These are phyloP conservation scores for Eidolon dupreanum DNA, from an alignment of 2,797 vertebrate genomes.

Conservation along the genomic window DNA sequence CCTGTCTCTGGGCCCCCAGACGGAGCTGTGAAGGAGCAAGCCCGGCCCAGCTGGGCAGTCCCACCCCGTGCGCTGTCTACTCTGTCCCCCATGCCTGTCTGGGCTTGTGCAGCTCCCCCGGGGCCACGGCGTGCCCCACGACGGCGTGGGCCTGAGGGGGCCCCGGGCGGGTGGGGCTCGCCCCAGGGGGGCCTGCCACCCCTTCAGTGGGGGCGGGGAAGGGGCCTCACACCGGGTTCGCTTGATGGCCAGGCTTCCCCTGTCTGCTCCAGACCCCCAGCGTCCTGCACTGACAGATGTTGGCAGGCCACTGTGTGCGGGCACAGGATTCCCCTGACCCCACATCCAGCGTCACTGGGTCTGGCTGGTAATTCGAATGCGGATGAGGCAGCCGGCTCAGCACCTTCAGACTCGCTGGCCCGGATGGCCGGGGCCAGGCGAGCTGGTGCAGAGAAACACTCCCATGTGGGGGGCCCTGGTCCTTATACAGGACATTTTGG, in stretches of 20 bases:
- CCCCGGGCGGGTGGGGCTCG: not conserved
- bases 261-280: not conserved
- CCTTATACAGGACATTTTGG: not conserved
- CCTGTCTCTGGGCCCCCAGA: not conserved
- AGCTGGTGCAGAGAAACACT: not conserved
- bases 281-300: not conserved
- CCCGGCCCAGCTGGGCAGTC: not conserved
- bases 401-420: not conserved
- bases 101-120: accelerated
- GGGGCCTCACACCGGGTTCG: not conserved
- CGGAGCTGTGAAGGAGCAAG: not conserved
- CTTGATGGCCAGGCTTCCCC: not conserved
- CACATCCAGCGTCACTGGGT: not conserved
- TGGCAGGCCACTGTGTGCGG: not conserved
- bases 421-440: not conserved
- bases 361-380: not conserved
- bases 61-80: not conserved
- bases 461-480: not conserved
- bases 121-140: no score
- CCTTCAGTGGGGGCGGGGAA: not conserved
- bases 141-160: not conserved
- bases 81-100: no score
- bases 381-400: not conserved
- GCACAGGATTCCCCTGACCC: accelerated
- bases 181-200: not conserved